Evolutionary conservation across 1,140 invertebrate genomes (phyloP).

Genomic region (honey bee (Apis mellifera)): DNA sequence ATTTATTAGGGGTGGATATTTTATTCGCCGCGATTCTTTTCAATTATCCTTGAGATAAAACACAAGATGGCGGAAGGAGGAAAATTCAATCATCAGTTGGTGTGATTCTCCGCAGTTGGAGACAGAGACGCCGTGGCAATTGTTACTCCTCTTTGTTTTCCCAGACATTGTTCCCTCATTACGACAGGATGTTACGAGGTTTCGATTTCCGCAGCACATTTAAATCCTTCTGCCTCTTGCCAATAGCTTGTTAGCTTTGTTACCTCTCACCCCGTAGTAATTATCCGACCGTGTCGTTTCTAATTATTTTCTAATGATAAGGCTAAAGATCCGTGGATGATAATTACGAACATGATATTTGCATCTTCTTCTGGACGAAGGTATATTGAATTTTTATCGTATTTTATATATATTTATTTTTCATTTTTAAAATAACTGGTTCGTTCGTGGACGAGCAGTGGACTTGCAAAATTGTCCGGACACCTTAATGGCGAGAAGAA

Average conservation of each 20-base stretch:
- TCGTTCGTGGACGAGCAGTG: not conserved
- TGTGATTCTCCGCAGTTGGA: slow-evolving; percentile 13
- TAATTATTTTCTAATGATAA: slow-evolving; percentile 50
- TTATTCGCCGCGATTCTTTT: not conserved
- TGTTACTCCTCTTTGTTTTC: slow-evolving; percentile 47
- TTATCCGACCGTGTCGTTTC: slow-evolving; percentile 35
- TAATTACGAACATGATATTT: not conserved
- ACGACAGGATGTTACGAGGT: slow-evolving; percentile 46
- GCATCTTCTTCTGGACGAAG: no score
- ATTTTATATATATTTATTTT: not conserved
- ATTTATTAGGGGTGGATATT: not conserved
- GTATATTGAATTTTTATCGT: no score
- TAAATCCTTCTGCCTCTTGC: slow-evolving; percentile 52
- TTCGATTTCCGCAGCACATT: slow-evolving; percentile 56
- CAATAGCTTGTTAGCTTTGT: slow-evolving; percentile 51
- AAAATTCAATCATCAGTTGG: slow-evolving; percentile 11
- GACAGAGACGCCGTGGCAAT: slow-evolving; percentile 35
- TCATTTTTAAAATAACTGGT: not conserved
- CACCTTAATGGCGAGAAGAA: slow-evolving; percentile 49
- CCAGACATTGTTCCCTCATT: slow-evolving; percentile 52
- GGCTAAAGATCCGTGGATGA: slow-evolving; percentile 33
- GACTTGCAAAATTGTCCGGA: slow-evolving; percentile 6
- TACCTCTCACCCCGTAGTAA: slow-evolving; percentile 51
- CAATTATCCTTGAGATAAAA: not conserved
- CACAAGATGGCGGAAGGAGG: not conserved